phyloP scores from a whole-genome alignment of 2,888 invertebrate genomes.

The Laspeyria flexula region DNA sequence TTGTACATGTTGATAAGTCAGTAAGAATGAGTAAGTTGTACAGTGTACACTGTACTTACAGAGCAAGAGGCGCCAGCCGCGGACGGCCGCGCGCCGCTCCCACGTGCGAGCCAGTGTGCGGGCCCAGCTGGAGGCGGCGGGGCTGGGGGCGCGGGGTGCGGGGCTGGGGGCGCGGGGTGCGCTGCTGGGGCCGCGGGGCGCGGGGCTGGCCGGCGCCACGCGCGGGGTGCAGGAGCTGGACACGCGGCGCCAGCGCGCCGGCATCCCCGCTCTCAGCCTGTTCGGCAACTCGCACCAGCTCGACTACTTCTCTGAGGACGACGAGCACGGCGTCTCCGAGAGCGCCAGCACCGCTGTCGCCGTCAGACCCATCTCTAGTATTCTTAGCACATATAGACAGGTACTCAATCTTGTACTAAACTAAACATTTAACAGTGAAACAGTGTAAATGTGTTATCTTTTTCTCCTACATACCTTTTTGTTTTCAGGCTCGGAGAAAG shows the following conservation, averaged over 20 bases:
- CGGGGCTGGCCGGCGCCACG: constrained; percentile 4
- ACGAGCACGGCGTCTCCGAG: constrained; percentile 53
- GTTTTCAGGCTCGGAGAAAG: constrained; percentile 78
- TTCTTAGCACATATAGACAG: constrained; percentile 75
- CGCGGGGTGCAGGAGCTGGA: constrained; percentile 36
- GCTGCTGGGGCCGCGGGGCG: constrained; percentile 47
- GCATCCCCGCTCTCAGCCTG: constrained; percentile 71
- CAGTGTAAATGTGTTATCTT: too few species aligned
- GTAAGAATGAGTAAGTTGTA: not conserved
- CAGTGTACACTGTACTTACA: too few species aligned
- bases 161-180: constrained; percentile 30
- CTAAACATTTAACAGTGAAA: too few species aligned
- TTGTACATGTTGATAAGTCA: too few species aligned
- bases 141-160: constrained; percentile 3
- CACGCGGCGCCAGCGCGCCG: constrained; percentile 50
- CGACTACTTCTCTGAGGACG: constrained; percentile 88
- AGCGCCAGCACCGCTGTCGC: constrained; percentile 72
- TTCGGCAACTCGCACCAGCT: constrained; percentile 89
- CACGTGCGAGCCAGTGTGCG: constrained; percentile 74
- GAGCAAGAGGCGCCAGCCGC: constrained; percentile 61
- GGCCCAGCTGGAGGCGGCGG: constrained; percentile 51
- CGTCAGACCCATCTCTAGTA: constrained; percentile 73
- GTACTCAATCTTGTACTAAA: constrained; percentile 41
- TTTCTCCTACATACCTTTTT: too few species aligned
- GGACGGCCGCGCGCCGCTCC: constrained; percentile 75